Evolutionary conservation across 2,888 invertebrate genomes (phyloP).

Genomic region (Drosophila falleni): DNA sequence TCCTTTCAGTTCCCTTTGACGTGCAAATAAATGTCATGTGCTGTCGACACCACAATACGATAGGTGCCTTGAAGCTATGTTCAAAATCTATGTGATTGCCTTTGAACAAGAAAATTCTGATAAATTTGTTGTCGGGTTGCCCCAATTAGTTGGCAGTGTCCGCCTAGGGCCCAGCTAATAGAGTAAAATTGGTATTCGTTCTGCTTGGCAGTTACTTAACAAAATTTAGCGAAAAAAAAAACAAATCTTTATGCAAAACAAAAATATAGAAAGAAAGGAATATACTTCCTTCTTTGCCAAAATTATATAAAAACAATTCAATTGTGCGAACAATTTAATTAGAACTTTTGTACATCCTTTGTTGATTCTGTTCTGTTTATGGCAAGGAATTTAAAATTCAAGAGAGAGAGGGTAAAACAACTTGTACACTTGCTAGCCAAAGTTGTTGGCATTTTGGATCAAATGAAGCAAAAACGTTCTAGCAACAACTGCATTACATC

Average conservation of each 20-base stretch:
- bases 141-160: slow-evolving; percentile 34
- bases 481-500: slow-evolving; percentile 38
- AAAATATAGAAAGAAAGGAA: slow-evolving; percentile 17
- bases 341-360: slow-evolving; percentile 44
- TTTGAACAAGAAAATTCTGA: slow-evolving; percentile 14
- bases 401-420: slow-evolving; percentile 11
- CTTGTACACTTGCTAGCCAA: slow-evolving; percentile 28
- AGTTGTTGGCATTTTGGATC: slow-evolving; percentile 19
- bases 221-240: slow-evolving; percentile 41
- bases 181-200: slow-evolving; percentile 11
- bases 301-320: slow-evolving; percentile 51
- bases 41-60: slow-evolving; percentile 14
- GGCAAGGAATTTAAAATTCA: slow-evolving; percentile 43
- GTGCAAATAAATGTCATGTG: slow-evolving; percentile 39
- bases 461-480: slow-evolving; percentile 31
- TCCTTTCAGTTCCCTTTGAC: slow-evolving; percentile 26
- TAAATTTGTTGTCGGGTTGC: slow-evolving; percentile 1
- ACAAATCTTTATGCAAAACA: slow-evolving; percentile 44
- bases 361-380: slow-evolving; percentile 24
- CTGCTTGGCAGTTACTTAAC: slow-evolving; percentile 17
- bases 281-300: slow-evolving; percentile 16
- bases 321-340: slow-evolving; percentile 69
- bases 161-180: slow-evolving; percentile 24
- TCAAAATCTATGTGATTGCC: slow-evolving; percentile 27
- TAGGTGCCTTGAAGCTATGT: slow-evolving; percentile 2